Evolutionary conservation across 1,140 invertebrate species (phyloP).

Genomic region (Drosophila paulistorum): DNA sequence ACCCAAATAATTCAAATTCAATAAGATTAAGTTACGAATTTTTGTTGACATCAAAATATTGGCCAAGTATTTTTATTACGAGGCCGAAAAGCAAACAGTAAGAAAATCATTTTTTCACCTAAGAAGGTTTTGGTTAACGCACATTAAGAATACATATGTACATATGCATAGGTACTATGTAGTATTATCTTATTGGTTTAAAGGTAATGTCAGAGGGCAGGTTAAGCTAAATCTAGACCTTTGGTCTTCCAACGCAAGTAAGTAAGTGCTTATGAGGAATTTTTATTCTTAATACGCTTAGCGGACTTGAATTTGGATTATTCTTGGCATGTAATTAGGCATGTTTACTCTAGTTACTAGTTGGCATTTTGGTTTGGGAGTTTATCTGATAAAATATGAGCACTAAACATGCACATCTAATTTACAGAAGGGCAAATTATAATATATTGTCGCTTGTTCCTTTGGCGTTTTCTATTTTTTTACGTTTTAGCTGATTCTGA

Average conservation of each 20-base stretch:
- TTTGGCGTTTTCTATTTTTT: conserved; percentile 11
- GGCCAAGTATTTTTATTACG: too few relatives aligned
- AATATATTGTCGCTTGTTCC: conserved; percentile 52
- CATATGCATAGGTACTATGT: too few relatives aligned
- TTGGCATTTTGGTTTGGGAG: conserved; percentile 18
- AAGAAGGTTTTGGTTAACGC: too few relatives aligned
- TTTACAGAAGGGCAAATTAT: conserved; percentile 58
- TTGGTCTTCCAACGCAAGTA: not conserved
- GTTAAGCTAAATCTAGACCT: too few relatives aligned
- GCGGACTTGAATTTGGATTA: not conserved
- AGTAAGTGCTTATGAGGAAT: not conserved
- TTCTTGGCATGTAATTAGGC: not conserved
- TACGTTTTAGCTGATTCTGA: conserved; percentile 42
- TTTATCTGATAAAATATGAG: conserved; percentile 72
- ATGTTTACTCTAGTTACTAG: conserved; percentile 13
- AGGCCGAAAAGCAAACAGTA: too few relatives aligned
- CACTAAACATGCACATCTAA: conserved; percentile 74
- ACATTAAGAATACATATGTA: too few relatives aligned
- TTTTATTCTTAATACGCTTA: not conserved
- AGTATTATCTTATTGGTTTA: too few relatives aligned
- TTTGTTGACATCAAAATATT: too few relatives aligned
- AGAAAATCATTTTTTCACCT: too few relatives aligned
- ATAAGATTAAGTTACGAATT: too few relatives aligned
- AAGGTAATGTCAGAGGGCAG: too few relatives aligned
- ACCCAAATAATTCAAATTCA: too few relatives aligned